Percentiles rank a stretch among this genome's conserved stretches.
Conservation (phyloP, 2,888 invertebrate species). For the Rhopalosiphum nymphaeae region DNA sequence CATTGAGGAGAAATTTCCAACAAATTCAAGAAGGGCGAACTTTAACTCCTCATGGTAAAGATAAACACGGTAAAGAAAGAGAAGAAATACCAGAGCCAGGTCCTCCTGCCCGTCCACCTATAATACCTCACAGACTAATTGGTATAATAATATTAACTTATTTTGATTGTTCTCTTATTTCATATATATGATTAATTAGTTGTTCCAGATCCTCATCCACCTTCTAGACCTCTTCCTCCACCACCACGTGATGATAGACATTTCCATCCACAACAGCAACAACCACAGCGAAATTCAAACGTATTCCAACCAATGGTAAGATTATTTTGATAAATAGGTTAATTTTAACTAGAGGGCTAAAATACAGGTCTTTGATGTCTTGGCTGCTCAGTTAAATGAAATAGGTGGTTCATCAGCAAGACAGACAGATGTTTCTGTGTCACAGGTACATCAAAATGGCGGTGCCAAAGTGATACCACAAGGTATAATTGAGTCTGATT, state of each 20-base stretch:
- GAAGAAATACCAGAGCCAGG: conserved; percentile 81
- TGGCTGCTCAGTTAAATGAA: conserved; percentile 96
- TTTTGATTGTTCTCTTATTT: conserved; percentile 40
- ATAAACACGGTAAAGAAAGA: conserved; percentile 70
- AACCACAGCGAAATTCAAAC: conserved; percentile 85
- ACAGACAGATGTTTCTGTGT: conserved; percentile 59
- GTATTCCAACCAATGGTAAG: conserved; percentile 89
- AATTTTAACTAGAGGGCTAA: conserved; percentile 23
- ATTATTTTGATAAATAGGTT: conserved; percentile 63
- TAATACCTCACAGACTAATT: conserved; percentile 87
- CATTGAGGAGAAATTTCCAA: conserved; percentile 96
- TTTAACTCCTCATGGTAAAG: conserved; percentile 73
- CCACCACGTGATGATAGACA: conserved; percentile 79
- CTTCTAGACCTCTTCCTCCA: conserved; percentile 86
- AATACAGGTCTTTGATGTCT: conserved; percentile 90
- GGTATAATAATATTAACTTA: conserved; percentile 69
- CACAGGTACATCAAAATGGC: conserved; percentile 64
- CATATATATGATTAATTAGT: conserved; percentile 71
- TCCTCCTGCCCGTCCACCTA: conserved; percentile 88
- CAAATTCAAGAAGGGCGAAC: conserved; percentile 85
- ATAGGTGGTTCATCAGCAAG: conserved; percentile 77
- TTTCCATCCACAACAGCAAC: conserved; percentile 71
- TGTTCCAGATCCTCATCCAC: conserved; percentile 88
- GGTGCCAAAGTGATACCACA: conserved; percentile 65
- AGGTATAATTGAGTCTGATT: conserved; percentile 69